A percentile compares a stretch with the other conserved stretches of the same genome.
Evolutionary conservation across 2,113 vertebrate species (phyloP).

Genomic region (Piprites chloris): DNA sequence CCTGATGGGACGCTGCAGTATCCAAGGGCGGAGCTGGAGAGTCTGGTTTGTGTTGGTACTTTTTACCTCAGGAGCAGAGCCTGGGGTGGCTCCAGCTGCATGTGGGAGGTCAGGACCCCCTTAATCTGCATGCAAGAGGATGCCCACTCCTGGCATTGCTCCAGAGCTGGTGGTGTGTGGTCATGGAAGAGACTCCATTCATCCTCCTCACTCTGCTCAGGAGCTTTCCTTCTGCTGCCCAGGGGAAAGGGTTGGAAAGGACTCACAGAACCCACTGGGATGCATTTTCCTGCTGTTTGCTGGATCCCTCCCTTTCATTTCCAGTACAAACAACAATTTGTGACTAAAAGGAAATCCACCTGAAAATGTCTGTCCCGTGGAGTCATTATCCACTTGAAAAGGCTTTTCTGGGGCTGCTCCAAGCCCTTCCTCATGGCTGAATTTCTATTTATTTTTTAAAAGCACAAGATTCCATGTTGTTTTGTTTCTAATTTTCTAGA

Average conservation of each 20-base stretch:
- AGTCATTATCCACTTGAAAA: background rate
- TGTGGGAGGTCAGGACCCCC: background rate
- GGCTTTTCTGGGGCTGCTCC: background rate
- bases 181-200: fast-evolving
- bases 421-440: background rate
- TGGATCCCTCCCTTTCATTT: background rate
- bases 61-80: background rate
- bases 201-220: background rate
- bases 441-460: background rate
- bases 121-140: background rate
- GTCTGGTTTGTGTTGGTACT: background rate
- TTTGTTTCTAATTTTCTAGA: background rate
- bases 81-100: background rate
- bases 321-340: background rate
- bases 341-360: background rate
- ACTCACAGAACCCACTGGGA: background rate
- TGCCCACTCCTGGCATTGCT: fast-evolving
- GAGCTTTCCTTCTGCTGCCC: background rate
- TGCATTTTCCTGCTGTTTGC: fast-evolving
- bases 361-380: fast-evolving
- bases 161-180: background rate
- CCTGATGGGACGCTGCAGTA: background rate
- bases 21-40: background rate
- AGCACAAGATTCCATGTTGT: background rate
- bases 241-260: background rate